Evolutionary conservation across 2,797 vertebrate genomes (phyloP), one percentile per base, ranked within the genome.

Genomic region (Eulemur rubriventer): DNA sequence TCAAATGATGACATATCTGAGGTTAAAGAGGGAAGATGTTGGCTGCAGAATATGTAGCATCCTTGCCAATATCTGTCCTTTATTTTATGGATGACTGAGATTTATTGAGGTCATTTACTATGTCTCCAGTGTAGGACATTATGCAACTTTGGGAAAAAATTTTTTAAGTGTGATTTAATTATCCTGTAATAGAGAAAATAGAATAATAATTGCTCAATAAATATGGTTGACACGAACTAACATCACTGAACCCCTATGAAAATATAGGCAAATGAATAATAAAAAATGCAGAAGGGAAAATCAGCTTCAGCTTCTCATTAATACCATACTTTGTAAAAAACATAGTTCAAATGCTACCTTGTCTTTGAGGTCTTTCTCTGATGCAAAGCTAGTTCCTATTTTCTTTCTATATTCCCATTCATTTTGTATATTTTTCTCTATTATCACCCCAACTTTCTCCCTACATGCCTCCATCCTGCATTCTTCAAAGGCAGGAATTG

Each of bases 81-180:
- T 75, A 26, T 22, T 75, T 84, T 76, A 63, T 70, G 50, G 50
- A 89, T 95, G 67, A 30, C 17, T 76, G 73, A 75, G 10, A 57
- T 57, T 57, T 82, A 80, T 7, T 35, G 46, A 76, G 59, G 61
- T 94, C 46, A 65, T 38, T 93, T 4, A 57, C 46, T 79, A 52
- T 67, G 30, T 61, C 43, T 83, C 65, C 69, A 43, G 75, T 75
- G 26, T 61, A 84, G 50, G 65, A 16, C 50, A 67, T 73, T 73
- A 83, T 55, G 65, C 17, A 81, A 50, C 10, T 75, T 69, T 22
- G 7, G 16, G 9, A 13, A 82, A 96, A 57, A 8, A 61, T 86
- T 55, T 84, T 24, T 69, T 69, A 63, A 92, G 38, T 65, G 38
- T 50, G 92, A 94, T 43, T 80, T 63, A 80, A 96, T 92, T 76